These are phyloP conservation scores for Lordiphosa andalusiaca DNA, from an alignment of 2,888 invertebrate species.

Conservation along the genomic window DNA sequence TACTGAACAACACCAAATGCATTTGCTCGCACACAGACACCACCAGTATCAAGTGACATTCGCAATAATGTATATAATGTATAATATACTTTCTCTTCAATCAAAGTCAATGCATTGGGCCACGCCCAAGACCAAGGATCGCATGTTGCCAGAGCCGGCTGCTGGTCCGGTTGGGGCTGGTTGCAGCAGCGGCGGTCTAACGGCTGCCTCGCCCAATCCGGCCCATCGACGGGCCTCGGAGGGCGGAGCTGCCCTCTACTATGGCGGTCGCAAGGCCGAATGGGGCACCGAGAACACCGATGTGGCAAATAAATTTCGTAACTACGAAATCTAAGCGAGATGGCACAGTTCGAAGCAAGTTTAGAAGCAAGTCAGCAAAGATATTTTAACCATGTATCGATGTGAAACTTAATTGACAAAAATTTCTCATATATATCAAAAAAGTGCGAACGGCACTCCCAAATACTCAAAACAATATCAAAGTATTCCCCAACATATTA, in stretches of 20 bases:
- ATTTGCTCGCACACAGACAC: slow-evolving; percentile 32
- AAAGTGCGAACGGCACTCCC: neutral
- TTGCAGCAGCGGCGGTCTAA: slow-evolving; percentile 82
- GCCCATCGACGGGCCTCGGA: slow-evolving; percentile 89
- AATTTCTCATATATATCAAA: slow-evolving; percentile 7
- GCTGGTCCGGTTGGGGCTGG: slow-evolving; percentile 61
- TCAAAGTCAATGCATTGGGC: slow-evolving; percentile 95
- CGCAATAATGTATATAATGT: slow-evolving; percentile 20
- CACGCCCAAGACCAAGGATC: slow-evolving; percentile 92
- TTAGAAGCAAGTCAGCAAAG: neutral
- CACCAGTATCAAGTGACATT: neutral
- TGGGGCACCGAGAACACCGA: slow-evolving; percentile 90
- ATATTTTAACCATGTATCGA: slow-evolving; percentile 46
- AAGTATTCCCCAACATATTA: slow-evolving; percentile 29
- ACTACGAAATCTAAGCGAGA: slow-evolving; percentile 91
- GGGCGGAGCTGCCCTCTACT: slow-evolving; percentile 89
- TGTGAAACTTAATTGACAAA: slow-evolving; percentile 49
- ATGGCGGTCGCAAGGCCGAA: slow-evolving; percentile 82
- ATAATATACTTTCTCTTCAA: slow-evolving; percentile 29
- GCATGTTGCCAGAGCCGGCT: slow-evolving; percentile 85
- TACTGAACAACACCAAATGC: slow-evolving; percentile 23
- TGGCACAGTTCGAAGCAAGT: neutral
- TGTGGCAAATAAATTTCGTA: slow-evolving; percentile 92
- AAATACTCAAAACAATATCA: slow-evolving; percentile 7
- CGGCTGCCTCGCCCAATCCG: slow-evolving; percentile 82